A percentile compares a stretch with the other conserved stretches of the same genome.
Conservation (phyloP, 2,113 vertebrate genomes). For the Charadrius vociferus region DNA sequence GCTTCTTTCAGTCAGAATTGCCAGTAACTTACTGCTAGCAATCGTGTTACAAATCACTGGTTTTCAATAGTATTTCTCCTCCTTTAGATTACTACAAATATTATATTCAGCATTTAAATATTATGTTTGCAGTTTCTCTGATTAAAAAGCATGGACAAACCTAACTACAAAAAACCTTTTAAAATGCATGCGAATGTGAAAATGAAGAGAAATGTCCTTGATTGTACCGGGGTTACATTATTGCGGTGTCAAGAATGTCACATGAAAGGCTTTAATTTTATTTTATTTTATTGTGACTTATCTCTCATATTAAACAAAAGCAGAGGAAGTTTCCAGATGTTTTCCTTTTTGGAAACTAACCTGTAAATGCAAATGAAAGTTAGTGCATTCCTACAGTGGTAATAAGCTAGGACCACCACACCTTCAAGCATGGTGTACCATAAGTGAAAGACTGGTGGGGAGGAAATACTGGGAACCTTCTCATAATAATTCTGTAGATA, state of each 20-base stretch:
- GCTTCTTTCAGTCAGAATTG: background rate
- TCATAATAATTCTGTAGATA: background rate
- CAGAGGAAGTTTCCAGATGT: background rate
- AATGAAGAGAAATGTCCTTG: background rate
- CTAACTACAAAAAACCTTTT: background rate
- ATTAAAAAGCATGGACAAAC: background rate
- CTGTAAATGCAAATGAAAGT: background rate
- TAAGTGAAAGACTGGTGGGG: background rate
- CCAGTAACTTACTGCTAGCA: background rate
- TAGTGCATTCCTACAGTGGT: background rate
- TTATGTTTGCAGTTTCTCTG: background rate
- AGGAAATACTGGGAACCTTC: background rate
- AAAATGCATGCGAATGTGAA: background rate
- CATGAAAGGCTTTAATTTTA: background rate
- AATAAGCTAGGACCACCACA: accelerated
- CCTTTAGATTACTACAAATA: background rate
- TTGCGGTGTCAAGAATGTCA: background rate
- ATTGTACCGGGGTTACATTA: background rate
- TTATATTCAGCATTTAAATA: background rate
- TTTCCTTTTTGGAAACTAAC: background rate
- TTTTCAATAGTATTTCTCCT: background rate
- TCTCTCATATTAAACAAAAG: background rate
- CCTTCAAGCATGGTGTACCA: background rate
- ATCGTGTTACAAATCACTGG: background rate
- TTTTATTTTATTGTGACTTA: background rate